A percentile compares a stretch with the other conserved stretches of the same genome.
Conservation (phyloP, 1,140 invertebrate species). For the Pseudachorutes palmiensis region DNA sequence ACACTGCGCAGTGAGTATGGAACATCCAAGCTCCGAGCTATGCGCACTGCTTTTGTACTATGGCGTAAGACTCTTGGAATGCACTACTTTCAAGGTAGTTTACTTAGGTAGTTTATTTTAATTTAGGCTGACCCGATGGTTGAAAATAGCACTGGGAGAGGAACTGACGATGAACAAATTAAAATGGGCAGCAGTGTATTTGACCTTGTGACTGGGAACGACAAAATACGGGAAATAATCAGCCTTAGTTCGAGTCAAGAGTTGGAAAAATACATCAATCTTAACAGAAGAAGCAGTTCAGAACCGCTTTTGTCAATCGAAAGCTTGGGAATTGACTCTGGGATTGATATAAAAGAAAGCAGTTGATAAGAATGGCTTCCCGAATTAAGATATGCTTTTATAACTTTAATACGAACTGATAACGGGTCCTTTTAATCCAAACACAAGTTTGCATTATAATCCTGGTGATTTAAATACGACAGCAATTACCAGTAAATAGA, state of each 20-base stretch:
- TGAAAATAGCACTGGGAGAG: conserved; percentile 25
- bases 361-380: too few species aligned
- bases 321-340: conserved; percentile 28
- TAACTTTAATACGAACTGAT: too few species aligned
- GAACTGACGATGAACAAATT: conserved; percentile 8
- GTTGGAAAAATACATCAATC: conserved; percentile 20
- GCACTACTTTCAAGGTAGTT: background rate
- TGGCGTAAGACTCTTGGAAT: conserved; percentile 18
- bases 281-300: conserved; percentile 12
- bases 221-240: conserved; percentile 15
- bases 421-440: too few species aligned
- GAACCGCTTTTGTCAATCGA: conserved; percentile 19
- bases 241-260: too few species aligned
- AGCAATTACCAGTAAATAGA: too few species aligned
- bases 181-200: background rate
- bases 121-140: conserved; percentile 27
- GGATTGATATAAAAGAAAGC: conserved; percentile 33
- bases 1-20: conserved; percentile 25
- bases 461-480: too few species aligned
- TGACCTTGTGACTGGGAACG: background rate
- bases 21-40: conserved; percentile 7
- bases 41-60: conserved; percentile 30
- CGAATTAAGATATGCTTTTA: too few species aligned
- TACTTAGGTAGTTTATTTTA: background rate
- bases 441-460: too few species aligned